Base-by-base conservation (phyloP, 2,888 invertebrate genomes). In the Limnephilus rhombicus region DNA sequence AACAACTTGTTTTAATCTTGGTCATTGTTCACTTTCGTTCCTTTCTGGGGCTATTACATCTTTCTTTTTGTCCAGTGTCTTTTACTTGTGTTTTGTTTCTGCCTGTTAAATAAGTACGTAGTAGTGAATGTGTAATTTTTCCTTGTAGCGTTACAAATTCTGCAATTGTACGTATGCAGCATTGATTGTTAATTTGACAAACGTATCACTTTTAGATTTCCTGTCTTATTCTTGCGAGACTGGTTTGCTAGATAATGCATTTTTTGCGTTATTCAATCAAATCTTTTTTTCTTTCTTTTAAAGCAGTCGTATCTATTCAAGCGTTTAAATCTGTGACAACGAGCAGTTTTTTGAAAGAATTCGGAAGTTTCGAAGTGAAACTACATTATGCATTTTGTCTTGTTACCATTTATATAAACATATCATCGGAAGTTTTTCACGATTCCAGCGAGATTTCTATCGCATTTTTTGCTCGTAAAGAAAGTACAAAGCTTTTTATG, bases 101-200 rank as follows among this genome's bases (percentile, higher is more conserved):
- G 37, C 5, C 24, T 34, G 11, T 88, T 88, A 18, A 53, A 53
- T 53, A 68, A 24, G 68, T 68, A 49, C 9, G 7, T 12, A 45
- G 49, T 88, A 12, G 88, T 88, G 88, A 88, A 88, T 88, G 88
- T 88, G 88, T 88, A 31, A 88, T 37, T 80, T 68, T 89, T 37
- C 24, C 41, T 80, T 80, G 68, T 80, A 37, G 18, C 31, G 5
- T 37, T 11, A 80, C 12, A n/a, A 37, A 89, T 89, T 89, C 88
- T 80, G 80, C 80, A 80, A 24, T 37, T 37, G 88, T 80, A 89
- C 88, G 41, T 37, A 89, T 41, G 80, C 37, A 24, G 88, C 18
- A 80, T 80, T 80, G 4, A 37, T 13, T 45, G 15, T 89, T 89
- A 80, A 89, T 89, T 89, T 80, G 41, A 5, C 86, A 49, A 85